Base-by-base conservation (phyloP, 2,888 invertebrate genomes). In the Lysandra coridon region DNA sequence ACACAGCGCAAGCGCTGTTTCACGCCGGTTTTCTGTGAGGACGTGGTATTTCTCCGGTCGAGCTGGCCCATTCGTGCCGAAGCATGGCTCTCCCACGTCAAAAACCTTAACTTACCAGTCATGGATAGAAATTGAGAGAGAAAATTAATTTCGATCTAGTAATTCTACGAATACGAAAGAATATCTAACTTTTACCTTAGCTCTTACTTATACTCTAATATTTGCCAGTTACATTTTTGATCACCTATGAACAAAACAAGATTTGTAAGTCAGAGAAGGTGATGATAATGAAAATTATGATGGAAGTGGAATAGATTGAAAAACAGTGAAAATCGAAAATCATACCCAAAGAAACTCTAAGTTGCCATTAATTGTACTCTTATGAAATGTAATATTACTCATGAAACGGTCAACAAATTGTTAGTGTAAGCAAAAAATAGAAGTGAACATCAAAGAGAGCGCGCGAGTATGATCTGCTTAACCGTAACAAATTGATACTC, bases 401-500 rank as follows among this genome's bases (percentile, higher is more conserved):
- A 44, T 69, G 57, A 79, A 81, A 78, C 78, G 60, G 79, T 80
- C 77, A 76, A 76, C 79, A 79, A 81, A 73, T 80, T 79, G 79
- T 81, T 81, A 80, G 49, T 73, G 79, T 79, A 80, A 78, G 77
- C 81, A 10, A 81, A 82, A 84, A 84, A 84, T 84, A 83, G 83
- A 81, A 80, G 78, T 80, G 82, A 82, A 84, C 85, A 85, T 85
- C 85, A 85, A 84, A 85, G 83, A 82, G 82, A 82, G 81, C 80
- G 83, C 81, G 81, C 75, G 75, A 76, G 76, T 82, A 83, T 82
- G 82, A 83, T 81, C 82, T 81, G 82, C 79, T 85, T 83, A 86
- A 81, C 84, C 84, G 85, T 86, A 85, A 84, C 85, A 88, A 87
- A 87, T 85, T 85, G 83, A 82, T 81, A 83, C 80, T 81, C 80